Evolutionary conservation across 2,113 vertebrate genomes (phyloP).

Genomic region (Cacatua alba): DNA sequence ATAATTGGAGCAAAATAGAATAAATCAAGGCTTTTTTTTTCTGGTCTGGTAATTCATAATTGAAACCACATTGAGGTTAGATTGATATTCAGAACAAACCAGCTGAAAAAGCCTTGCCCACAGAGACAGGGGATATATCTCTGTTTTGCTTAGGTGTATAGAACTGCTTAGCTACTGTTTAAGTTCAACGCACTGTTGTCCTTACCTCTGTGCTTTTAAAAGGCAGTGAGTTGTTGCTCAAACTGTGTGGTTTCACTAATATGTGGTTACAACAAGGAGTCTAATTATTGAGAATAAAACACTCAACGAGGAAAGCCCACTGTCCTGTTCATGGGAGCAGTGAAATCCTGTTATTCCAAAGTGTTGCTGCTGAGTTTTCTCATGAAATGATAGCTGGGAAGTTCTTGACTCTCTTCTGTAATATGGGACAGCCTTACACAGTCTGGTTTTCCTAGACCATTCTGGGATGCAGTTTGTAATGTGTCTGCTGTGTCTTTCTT

Average conservation of each 20-base stretch:
- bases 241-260: neutral
- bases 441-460: neutral
- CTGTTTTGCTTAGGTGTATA: neutral
- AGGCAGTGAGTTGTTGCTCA: neutral
- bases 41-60: slow-evolving; percentile 86
- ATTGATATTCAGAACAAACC: slow-evolving; percentile 65
- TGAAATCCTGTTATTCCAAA: neutral
- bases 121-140: slow-evolving; percentile 6
- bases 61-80: slow-evolving; percentile 89
- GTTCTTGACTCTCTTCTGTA: neutral
- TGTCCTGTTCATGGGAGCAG: neutral
- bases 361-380: neutral
- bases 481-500: neutral
- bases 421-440: neutral
- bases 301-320: neutral
- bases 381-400: neutral
- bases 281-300: neutral
- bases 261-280: neutral
- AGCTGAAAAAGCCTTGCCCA: slow-evolving; percentile 41
- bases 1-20: slow-evolving; percentile 89
- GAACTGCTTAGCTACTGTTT: neutral
- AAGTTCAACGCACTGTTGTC: neutral
- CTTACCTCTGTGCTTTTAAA: slow-evolving; percentile 20
- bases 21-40: slow-evolving; percentile 83
- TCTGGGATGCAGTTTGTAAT: neutral